phyloP scores from a whole-genome alignment of 2,113 vertebrate species.

The Oplegnathus fasciatus region DNA sequence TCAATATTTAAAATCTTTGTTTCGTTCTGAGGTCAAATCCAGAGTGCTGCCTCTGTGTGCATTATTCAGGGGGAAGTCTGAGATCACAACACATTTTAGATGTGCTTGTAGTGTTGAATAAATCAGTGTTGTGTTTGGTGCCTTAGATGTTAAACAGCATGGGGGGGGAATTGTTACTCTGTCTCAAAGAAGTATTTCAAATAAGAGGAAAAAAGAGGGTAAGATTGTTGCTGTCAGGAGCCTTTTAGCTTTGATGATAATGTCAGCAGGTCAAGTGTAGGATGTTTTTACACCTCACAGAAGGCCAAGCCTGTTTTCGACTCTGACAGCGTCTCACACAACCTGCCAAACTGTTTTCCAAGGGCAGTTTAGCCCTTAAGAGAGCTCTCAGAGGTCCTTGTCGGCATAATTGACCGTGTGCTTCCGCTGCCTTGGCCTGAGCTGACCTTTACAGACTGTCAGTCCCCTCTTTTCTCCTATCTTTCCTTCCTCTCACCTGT shows the following conservation, averaged over 20 bases:
- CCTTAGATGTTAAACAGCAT: conserved; percentile 38
- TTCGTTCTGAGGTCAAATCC: conserved; percentile 47
- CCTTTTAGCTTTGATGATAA: neutral
- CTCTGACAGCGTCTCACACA: conserved; percentile 1
- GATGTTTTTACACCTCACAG: conserved; percentile 18
- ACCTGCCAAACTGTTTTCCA: conserved; percentile 25
- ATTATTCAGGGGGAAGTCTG: conserved; percentile 65
- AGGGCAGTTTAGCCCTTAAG: conserved; percentile 25
- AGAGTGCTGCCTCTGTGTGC: conserved; percentile 51
- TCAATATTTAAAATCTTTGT: conserved; percentile 31
- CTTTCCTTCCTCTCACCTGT: conserved; percentile 18
- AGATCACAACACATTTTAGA: conserved; percentile 53
- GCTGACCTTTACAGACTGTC: conserved; percentile 40
- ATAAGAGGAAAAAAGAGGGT: neutral
- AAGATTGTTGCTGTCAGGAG: neutral
- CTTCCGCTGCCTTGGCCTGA: conserved; percentile 31
- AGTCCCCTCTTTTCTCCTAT: neutral
- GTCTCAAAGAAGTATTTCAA: neutral
- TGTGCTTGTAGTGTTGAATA: conserved; percentile 55
- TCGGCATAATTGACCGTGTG: conserved; percentile 46
- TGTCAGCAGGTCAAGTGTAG: conserved; percentile 24
- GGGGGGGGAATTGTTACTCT: neutral
- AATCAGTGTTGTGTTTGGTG: conserved; percentile 55
- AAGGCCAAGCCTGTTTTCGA: conserved; percentile 18
- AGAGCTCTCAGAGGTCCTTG: conserved; percentile 50